Evolutionary conservation across 2,888 invertebrate genomes (phyloP), one percentile per base, ranked within the genome.

Genomic region (Drosophila stalkeri): DNA sequence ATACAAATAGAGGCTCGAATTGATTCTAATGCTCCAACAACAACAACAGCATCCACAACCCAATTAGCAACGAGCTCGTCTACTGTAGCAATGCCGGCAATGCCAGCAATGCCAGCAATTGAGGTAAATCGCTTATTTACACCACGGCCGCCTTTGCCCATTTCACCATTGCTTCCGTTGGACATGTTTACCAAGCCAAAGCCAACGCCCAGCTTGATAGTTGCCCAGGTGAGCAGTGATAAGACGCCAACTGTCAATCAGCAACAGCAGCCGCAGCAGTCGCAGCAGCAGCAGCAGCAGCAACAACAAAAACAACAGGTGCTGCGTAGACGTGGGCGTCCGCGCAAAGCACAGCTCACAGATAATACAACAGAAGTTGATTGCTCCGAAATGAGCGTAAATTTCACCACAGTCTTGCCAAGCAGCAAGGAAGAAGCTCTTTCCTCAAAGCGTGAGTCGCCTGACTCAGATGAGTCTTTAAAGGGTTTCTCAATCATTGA

Each of bases 1-100:
- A 92, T 92, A 59, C 92, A 92, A 72, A 92, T 92, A 33, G 92
- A 92, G 67, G 92, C 92, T 1, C 87, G 92, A 39, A 92, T 92
- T 20, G 92, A 92, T 74, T 92, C 92, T 2, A 92, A 91, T 81
- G 86, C 85, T 8, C 66, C 77, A 27, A 64, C 70, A 11, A 49
- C 47, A 9, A 64, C 77, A 27, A 66, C 70, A n/a, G 39, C 47
- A 14, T 35, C 51, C 41, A 81, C 27, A 51, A 64, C 44, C n/a
- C 75, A 18, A 31, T 20, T 35, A 35, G 44, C 61, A 46, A 37
- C 57, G 11, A 33, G 35, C 20, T 82, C 16, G 41, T 60, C 44
- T 18, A n/a, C 31, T 31, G 20, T 60, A 23, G 33, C 65, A 9
- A 11, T 16, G 2, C 27, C 27, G 5, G 33, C 65, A 9, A 11